Evolutionary conservation across 2,888 invertebrate species (phyloP), one percentile per base, ranked within the genome.

Genomic region (Phania funesta): DNA sequence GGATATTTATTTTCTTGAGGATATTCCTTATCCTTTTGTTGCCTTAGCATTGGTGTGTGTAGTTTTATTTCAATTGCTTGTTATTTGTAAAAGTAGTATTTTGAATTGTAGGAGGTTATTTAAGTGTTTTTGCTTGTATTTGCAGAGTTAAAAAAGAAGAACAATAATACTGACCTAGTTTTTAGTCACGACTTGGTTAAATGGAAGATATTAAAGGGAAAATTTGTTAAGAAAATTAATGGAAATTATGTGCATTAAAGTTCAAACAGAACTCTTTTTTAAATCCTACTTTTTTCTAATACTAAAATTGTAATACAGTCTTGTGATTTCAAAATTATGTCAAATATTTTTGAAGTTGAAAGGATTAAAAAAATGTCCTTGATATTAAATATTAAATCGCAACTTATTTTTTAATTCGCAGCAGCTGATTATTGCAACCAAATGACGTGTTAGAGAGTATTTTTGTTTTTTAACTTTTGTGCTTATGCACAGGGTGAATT

Each of bases 1-100:
- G 78, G 70, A 82, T 78, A 78, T 82, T 75, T 82, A 65, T 82
- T 82, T 78, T 74, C 68, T 82, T 73, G 70, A 58, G 74, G 74
- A 78, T 64, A 44, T 67, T 64, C 38, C 1, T 50, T 60, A 18
- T 41, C 11, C 13, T 29, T 3, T 41, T 29, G 13, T 22, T 76
- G 35, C 11, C 3, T 54, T 46, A n/a, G 35, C 24, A 3, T 52
- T 44, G n/a, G 18, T 73, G 26, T 56, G 41, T 44, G 7, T 9
- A 7, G 4, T 29, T 38, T 70, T 52, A 48, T 32, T 50, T 64
- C 64, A 64, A 64, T 44, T 38, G 35, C 60, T 56, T 77, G 52
- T 64, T 70, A 35, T 68, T 77, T 62, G 22, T 62, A 64, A 64
- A 41, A 29, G 48, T 41, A 11, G 4, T 54, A 4, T 32, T 35